These are phyloP conservation scores for Dendropsophus ebraccatus DNA, from an alignment of 2,113 vertebrate genomes.

Conservation along the genomic window DNA sequence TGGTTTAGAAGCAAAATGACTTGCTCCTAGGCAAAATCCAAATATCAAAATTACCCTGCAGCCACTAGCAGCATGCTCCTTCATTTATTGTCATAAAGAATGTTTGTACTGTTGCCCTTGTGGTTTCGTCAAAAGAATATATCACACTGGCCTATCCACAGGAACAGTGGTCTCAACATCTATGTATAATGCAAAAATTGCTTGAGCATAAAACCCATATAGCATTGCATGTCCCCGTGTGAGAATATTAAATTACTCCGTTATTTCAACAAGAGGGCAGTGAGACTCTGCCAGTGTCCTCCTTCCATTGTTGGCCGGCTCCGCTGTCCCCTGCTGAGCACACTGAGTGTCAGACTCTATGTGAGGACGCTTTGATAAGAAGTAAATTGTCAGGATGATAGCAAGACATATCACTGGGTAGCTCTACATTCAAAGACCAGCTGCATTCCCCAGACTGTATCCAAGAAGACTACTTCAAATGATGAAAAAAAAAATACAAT, in stretches of 20 bases:
- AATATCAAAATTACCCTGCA: conserved; percentile 68
- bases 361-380: conserved; percentile 74
- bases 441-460: conserved; percentile 61
- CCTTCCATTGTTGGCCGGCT: conserved; percentile 63
- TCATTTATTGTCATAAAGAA: conserved; percentile 72
- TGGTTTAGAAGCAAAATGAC: conserved; percentile 67
- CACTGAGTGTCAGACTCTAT: conserved; percentile 66
- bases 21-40: conserved; percentile 64
- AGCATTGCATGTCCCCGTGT: conserved; percentile 64
- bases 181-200: conserved; percentile 54
- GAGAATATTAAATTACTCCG: conserved; percentile 74
- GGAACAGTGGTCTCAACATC: conserved; percentile 43
- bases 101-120: conserved; percentile 62
- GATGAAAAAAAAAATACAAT: conserved; percentile 35
- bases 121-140: conserved; percentile 68
- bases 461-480: conserved; percentile 69
- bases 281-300: conserved; percentile 59
- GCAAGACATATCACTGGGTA: conserved; percentile 70
- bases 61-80: conserved; percentile 70
- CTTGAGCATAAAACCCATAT: conserved; percentile 49
- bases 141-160: conserved; percentile 33
- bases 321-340: conserved; percentile 65
- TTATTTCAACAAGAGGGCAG: conserved; percentile 65
- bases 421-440: conserved; percentile 69
- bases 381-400: conserved; percentile 71